These are phyloP conservation scores for Argentina silus DNA, from an alignment of 2,797 vertebrate species.

Conservation along the genomic window DNA sequence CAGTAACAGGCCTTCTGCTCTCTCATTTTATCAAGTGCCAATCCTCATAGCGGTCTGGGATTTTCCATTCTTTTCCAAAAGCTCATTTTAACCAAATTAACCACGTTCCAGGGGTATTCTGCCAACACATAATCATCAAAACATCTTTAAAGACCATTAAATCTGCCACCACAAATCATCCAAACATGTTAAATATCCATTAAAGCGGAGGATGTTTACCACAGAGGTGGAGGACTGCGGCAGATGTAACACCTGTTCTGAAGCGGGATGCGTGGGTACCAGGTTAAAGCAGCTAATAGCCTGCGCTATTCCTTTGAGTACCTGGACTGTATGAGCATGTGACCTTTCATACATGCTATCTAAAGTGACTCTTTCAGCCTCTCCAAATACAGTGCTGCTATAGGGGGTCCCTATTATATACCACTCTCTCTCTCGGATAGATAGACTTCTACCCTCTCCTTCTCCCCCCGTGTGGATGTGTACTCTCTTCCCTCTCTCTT, in stretches of 20 bases:
- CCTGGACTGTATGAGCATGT: slow-evolving; percentile 22
- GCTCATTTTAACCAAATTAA: slow-evolving; percentile 15
- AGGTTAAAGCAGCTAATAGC: slow-evolving; percentile 62
- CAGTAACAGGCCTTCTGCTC: background rate
- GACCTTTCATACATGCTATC: background rate
- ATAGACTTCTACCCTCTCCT: background rate
- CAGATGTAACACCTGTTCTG: slow-evolving; percentile 62
- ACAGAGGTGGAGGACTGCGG: slow-evolving; percentile 40
- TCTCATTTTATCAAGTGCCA: background rate
- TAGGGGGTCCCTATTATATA: background rate
- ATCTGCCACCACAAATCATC: slow-evolving; percentile 27
- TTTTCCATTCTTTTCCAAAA: background rate
- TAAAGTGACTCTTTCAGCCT: too few relatives aligned
- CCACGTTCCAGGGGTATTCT: slow-evolving; percentile 36
- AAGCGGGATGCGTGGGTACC: slow-evolving; percentile 41
- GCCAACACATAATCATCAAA: slow-evolving; percentile 41
- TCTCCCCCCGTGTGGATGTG: background rate
- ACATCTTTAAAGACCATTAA: slow-evolving; percentile 48
- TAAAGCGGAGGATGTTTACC: slow-evolving; percentile 42
- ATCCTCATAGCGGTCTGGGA: background rate
- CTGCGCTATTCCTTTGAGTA: slow-evolving; percentile 40
- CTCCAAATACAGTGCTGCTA: background rate
- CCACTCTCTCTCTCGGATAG: background rate
- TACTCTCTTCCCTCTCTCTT: background rate
- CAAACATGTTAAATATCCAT: slow-evolving; percentile 50